A percentile compares a stretch with the other conserved stretches of the same genome.
phyloP scores from a whole-genome alignment of 2,113 vertebrate genomes.

The Ariopsis seemanni region DNA sequence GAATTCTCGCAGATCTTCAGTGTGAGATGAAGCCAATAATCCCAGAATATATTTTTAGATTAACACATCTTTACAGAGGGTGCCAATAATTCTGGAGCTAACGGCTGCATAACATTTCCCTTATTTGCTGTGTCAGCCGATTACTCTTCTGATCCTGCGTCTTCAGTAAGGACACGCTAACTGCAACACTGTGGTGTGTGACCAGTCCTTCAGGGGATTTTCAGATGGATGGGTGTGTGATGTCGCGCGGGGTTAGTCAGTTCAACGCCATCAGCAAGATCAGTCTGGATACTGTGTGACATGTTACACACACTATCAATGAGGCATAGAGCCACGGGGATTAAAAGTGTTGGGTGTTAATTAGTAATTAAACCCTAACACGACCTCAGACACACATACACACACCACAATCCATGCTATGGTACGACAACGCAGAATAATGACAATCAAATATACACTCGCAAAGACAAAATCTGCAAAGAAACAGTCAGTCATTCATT shows the following conservation, averaged over 20 bases:
- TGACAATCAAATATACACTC: not conserved
- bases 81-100: not conserved
- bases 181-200: not conserved
- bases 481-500: no score
- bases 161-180: not conserved
- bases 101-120: not conserved
- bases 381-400: not conserved
- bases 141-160: not conserved
- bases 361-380: not conserved
- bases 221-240: not conserved
- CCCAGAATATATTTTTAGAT: not conserved
- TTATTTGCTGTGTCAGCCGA: not conserved
- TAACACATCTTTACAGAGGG: not conserved
- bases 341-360: not conserved
- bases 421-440: not conserved
- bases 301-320: not conserved
- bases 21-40: not conserved
- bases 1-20: not conserved
- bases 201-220: not conserved
- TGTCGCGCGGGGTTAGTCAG: no score
- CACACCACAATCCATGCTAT: not conserved
- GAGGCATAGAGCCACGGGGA: not conserved
- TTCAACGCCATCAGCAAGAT: conserved; percentile 5
- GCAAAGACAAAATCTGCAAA: no score
- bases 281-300: not conserved